Base-by-base conservation (phyloP, 1,140 invertebrate genomes). In the Drosophila willistoni region DNA sequence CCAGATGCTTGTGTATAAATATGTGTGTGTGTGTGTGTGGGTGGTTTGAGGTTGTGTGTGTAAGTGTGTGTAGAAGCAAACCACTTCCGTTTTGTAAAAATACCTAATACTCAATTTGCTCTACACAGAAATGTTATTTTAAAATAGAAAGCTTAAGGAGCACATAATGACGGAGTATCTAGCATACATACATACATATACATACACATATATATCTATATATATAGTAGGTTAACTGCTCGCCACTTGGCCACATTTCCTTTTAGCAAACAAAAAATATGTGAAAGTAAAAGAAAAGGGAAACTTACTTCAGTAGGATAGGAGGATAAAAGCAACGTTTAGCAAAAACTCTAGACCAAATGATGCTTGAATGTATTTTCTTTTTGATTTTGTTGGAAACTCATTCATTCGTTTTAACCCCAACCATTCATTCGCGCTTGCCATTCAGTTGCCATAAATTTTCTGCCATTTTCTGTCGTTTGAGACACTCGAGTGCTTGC, bases 1-100 rank as follows among this genome's bases (percentile, higher is more conserved):
- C 22, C 0, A 34, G 0, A 34, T 34, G 7, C 36, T 39, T 12
- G 12, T 39, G 9, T 36, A 1, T 36, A 3, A 0, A 2, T 36
- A 10, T 22, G 17, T 39, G 22, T 51, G 29, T 12, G 34, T 36
- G 34, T 22, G 17, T 39, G 22, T 41, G 29, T 17, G 54, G 14
- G 57, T 10, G 10, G 5, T 56, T 22, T 34, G 60, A 7, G 6
- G 29, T 7, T 29, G 29, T 34, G 39, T 72, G 60, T 39, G 59
- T 71, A n/a, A n/a, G 33, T 59, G 70, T 41, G 64, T 73, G 36
- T 39, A 39, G n/a, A 39, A 39, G 36, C 56, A 55, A 76, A 77
- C 61, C 85, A 91, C 64, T 92, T 93, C 81, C 95, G 95, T 1
- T 96, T 96, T 91, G 96, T 64, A 67, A 77, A 86, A 86, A 86